These are phyloP conservation scores for Pentamera pediparva DNA, from an alignment of 53 echinoderm and acorn worm species.

Conservation along the genomic window DNA sequence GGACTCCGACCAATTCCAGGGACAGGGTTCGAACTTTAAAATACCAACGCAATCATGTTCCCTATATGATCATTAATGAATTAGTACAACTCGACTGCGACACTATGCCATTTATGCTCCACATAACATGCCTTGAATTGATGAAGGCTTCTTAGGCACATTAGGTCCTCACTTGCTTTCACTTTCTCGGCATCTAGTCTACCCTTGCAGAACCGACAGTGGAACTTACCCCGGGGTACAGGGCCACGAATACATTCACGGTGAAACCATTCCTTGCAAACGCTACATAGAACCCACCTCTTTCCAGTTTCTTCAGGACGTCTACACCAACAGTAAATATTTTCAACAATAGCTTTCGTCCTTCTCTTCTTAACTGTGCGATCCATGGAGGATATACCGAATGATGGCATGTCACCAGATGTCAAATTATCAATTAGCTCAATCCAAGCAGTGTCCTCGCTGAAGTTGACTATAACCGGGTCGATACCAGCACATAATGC, in stretches of 20 bases:
- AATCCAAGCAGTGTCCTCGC: background rate
- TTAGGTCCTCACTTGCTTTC: background rate
- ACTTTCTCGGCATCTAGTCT: background rate
- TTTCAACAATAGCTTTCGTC: background rate
- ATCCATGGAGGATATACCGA: background rate
- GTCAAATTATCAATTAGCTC: background rate
- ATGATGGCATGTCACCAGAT: background rate
- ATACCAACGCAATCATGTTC: too few species aligned
- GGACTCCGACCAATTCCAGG: too few species aligned
- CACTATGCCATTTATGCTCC: background rate
- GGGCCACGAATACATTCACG: background rate
- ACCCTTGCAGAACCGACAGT: background rate
- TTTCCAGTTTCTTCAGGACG: background rate
- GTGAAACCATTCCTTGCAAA: constrained; percentile 7
- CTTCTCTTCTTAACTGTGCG: background rate
- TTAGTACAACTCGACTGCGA: background rate
- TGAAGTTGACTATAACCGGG: background rate
- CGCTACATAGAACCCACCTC: background rate
- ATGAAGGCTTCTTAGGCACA: too few species aligned
- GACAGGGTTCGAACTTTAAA: too few species aligned
- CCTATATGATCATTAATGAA: too few species aligned
- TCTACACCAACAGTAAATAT: constrained; percentile 1
- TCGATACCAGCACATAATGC: background rate
- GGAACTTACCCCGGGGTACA: background rate
- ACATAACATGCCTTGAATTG: constrained; percentile 5